A percentile compares a stretch with the other conserved stretches of the same genome.
phyloP scores from a whole-genome alignment of 2,797 vertebrate genomes.

The Craterocephalus amniculus region DNA sequence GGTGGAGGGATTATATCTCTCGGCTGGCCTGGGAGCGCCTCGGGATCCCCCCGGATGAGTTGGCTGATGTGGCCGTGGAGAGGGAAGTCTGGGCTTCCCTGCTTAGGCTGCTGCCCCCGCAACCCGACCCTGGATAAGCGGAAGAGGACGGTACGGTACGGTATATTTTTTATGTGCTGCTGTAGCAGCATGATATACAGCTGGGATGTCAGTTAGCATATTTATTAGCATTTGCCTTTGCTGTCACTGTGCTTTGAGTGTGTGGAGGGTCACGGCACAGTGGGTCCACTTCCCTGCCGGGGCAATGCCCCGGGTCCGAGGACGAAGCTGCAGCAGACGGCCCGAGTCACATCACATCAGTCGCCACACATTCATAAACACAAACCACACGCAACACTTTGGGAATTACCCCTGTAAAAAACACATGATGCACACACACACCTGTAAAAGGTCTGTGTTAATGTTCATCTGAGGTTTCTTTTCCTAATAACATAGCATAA shows the following conservation, averaged over 20 bases:
- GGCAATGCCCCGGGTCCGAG: slow-evolving; percentile 35
- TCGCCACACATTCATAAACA: slow-evolving; percentile 20
- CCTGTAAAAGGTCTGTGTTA: background rate
- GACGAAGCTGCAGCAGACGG: slow-evolving; percentile 58
- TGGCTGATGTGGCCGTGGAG: too few relatives aligned
- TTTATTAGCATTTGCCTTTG: slow-evolving; percentile 11
- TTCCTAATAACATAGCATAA: too few relatives aligned
- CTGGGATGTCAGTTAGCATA: background rate
- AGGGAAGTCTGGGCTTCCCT: too few relatives aligned
- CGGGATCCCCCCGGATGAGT: too few relatives aligned
- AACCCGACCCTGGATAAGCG: too few relatives aligned
- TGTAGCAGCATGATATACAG: background rate
- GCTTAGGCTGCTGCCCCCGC: too few relatives aligned
- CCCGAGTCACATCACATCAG: slow-evolving; percentile 50
- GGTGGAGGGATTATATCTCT: too few relatives aligned
- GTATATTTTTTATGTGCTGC: too few relatives aligned
- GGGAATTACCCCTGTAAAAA: background rate
- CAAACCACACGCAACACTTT: background rate
- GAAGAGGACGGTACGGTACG: too few relatives aligned
- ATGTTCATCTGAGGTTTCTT: background rate
- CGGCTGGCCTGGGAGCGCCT: too few relatives aligned
- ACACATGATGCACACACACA: background rate
- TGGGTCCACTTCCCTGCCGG: slow-evolving; percentile 27
- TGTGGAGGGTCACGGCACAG: slow-evolving; percentile 1
- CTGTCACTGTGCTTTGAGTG: slow-evolving; percentile 22